Conservation (phyloP, 2,797 vertebrate genomes). For the Phoxinus dragarum region DNA sequence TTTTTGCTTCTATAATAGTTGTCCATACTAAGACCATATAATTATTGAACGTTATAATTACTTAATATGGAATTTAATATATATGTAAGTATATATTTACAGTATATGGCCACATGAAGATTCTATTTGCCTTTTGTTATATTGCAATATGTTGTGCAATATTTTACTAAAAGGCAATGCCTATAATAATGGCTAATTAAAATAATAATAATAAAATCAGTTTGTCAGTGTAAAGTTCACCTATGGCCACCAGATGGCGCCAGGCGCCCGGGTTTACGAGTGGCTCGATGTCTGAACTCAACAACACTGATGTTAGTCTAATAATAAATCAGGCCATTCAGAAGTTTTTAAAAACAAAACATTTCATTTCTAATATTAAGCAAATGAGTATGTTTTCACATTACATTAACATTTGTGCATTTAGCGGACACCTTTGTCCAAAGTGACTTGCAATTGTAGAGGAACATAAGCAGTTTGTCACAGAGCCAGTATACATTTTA, state of each 20-base stretch:
- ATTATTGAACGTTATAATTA: neutral
- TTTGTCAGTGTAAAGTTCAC: conserved; percentile 13
- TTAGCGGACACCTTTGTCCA: neutral
- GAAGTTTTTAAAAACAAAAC: neutral
- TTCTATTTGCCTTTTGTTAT: neutral
- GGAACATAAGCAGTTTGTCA: neutral
- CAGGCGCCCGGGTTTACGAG: neutral
- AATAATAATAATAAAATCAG: neutral
- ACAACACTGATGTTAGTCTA: neutral
- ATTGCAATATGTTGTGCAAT: neutral
- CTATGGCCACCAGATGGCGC: neutral
- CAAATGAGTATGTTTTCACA: neutral
- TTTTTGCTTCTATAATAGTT: neutral
- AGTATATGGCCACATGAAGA: neutral
- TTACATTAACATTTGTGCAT: neutral
- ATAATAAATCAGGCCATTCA: neutral
- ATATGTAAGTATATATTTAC: neutral
- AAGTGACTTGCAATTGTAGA: neutral
- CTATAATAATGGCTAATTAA: neutral
- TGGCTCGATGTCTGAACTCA: neutral
- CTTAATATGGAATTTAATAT: neutral
- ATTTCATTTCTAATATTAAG: neutral
- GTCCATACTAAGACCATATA: no score
- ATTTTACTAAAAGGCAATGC: neutral
- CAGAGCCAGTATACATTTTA: neutral